Evolutionary conservation across 1,140 invertebrate genomes (phyloP), one percentile per base, ranked within the genome.

Genomic region (Anthonomus grandis): DNA sequence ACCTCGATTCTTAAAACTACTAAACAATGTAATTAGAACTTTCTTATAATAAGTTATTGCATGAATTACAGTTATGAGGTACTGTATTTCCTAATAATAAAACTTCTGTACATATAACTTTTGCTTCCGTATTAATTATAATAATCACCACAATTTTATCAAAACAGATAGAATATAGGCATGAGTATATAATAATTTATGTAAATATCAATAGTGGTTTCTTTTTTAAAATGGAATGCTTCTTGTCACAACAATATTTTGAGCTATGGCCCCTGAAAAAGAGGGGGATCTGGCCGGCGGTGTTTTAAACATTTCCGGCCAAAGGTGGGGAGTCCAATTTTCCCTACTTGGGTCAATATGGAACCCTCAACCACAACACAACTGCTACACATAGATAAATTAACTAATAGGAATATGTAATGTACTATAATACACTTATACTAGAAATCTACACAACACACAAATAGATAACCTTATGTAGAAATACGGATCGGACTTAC

Each of bases 11-110:
- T 72, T 74, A 72, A 57, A 60, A 57, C 60, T 67, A 68, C 70
- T 72, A 72, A 72, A 72, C 66, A 72, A 70, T 72, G 66, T 71
- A 72, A 73, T 72, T 68, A 71, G 69, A 73, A 72, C 68, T 72
- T 72, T 71, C 70, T 74, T 73, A 73, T 72, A 72, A 67, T 73
- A 74, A 74, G 72, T 74, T 74, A 74, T 74, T 74, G 72, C 72
- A 72, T 74, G 70, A 72, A 72, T 73, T 74, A 73, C 70, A 74
- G 70, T 74, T 72, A 71, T 73, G 72, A 74, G 72, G 70, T 74
- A 74, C 72, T 74, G 72, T 68, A 73, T 66, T 71, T 70, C 69
- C 72, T 74, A 74, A 72, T 72, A 71, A 66, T 70, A 71, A 72
- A 73, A 73, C 71, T 70, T 73, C 72, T 74, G 72, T 74, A 74